Percentiles rank a stretch among this genome's conserved stretches.
Conservation (phyloP, 23 tunicate genomes). For the Halocynthia aurantium region DNA sequence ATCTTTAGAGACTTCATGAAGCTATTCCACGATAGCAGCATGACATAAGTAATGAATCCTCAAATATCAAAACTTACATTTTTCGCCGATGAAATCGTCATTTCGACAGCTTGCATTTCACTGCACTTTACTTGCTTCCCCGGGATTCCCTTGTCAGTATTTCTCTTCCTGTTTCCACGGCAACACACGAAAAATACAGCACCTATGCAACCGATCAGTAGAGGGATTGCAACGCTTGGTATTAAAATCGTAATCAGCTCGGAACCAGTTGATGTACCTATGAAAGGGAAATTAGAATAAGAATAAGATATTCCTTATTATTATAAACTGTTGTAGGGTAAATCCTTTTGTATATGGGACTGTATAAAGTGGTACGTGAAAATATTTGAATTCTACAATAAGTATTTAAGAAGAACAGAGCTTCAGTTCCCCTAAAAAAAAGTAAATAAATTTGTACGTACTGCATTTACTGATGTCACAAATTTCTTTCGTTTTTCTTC, state of each 20-base stretch:
- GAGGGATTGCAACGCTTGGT: constrained; percentile 17
- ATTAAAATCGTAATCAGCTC: constrained; percentile 19
- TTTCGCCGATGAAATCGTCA: constrained; percentile 12
- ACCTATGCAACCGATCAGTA: constrained; percentile 6
- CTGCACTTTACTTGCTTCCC: too few species aligned
- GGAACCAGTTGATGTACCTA: constrained; percentile 9
- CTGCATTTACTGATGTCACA: constrained; percentile 54
- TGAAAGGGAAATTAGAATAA: background rate
- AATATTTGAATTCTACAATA: background rate
- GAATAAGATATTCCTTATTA: too few species aligned
- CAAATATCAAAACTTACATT: constrained; percentile 5
- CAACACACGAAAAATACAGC: constrained; percentile 3
- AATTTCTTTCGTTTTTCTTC: constrained; percentile 9
- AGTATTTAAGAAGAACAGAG: background rate
- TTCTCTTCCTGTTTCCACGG: background rate
- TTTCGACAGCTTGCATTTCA: background rate
- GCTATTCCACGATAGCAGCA: background rate
- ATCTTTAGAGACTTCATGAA: too few species aligned
- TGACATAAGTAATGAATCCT: background rate
- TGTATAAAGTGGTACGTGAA: background rate
- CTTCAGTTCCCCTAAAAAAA: background rate
- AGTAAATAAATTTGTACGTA: background rate
- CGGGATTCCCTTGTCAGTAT: too few species aligned
- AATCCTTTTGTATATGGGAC: background rate
- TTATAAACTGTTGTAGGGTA: background rate